Evolutionary conservation across 2,888 invertebrate genomes (phyloP), one percentile per base, ranked within the genome.

Genomic region (Hoplodrina ambigua): DNA sequence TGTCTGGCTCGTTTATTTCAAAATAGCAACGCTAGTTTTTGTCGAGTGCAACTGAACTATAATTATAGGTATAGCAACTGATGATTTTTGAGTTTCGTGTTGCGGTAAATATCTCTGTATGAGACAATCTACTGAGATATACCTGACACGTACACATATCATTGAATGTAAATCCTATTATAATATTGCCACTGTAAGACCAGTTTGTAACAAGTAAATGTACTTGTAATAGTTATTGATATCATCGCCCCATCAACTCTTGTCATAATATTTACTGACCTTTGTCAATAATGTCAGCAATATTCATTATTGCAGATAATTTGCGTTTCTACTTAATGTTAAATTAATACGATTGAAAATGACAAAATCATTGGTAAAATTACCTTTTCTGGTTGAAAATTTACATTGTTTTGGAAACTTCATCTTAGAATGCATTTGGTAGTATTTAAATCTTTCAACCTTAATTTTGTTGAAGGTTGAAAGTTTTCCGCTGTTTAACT

Each of bases 21-120:
- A 82, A 81, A 81, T 68, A 67, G 79, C 61, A 54, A 72, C 67
- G 50, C 41, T 13, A 64, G 70, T 82, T 80, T 82, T 76, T 82
- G 69, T 67, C 30, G 53, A 46, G 15, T 66, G 53, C 50, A 68
- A 53, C 61, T 72, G 25, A 67, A 60, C 52, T 70, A 65, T 57
- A 62, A 62, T 82, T 67, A 41, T 53, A 25, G 25, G 25, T 25
- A 61, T 55, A 72, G 53, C 50, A 20, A 63, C 61, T 60, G 61
- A 72, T 41, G 60, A 80, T 76, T 79, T 79, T 79, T 60, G 25
- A 70, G 49, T 63, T 57, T 50, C 17, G 25, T 63, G 50, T 56
- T 63, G 60, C 56, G 37, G 49, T 69, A 46, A n/a, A 41, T 54
- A 54, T 13, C 5, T 59, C n/a, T n/a, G n/a, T 58, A 17, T 56